phyloP scores from a whole-genome alignment of 2,797 vertebrate genomes.

The Sebastes jordani region DNA sequence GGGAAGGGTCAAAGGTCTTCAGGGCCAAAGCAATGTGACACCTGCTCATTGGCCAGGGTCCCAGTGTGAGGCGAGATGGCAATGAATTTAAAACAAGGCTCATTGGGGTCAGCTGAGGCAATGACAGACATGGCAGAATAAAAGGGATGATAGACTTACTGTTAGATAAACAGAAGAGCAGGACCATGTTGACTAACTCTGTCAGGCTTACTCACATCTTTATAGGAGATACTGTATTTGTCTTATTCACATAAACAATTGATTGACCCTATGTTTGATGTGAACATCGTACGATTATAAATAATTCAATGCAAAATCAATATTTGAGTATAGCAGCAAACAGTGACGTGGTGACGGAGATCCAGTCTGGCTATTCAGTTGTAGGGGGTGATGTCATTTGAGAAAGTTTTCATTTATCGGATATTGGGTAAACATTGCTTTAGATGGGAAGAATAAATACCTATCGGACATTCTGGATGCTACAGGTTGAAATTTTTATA shows the following conservation, averaged over 20 bases:
- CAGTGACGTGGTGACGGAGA: not conserved
- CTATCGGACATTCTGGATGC: not conserved
- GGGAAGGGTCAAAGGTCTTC: conserved; percentile 38
- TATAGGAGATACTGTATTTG: not conserved
- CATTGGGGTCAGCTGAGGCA: not conserved
- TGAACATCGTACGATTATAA: not conserved
- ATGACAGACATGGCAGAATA: not conserved
- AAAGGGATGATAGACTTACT: not conserved
- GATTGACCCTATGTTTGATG: not conserved
- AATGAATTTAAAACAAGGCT: conserved; percentile 28
- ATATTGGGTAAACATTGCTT: not conserved
- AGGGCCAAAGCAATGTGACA: conserved; percentile 58
- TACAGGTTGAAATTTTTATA: not conserved
- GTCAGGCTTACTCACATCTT: not conserved
- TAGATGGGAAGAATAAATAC: not conserved
- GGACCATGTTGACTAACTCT: not conserved
- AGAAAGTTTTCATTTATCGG: not conserved
- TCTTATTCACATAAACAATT: not conserved
- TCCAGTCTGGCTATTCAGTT: not conserved
- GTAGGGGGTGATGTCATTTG: not conserved
- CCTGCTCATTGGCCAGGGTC: conserved; percentile 40
- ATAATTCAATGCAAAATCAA: not conserved
- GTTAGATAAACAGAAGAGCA: not conserved
- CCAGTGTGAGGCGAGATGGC: conserved; percentile 23
- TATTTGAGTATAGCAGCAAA: not conserved